Evolutionary conservation across 2,797 vertebrate genomes (phyloP).

Genomic region (Ptychadena robeensis): DNA sequence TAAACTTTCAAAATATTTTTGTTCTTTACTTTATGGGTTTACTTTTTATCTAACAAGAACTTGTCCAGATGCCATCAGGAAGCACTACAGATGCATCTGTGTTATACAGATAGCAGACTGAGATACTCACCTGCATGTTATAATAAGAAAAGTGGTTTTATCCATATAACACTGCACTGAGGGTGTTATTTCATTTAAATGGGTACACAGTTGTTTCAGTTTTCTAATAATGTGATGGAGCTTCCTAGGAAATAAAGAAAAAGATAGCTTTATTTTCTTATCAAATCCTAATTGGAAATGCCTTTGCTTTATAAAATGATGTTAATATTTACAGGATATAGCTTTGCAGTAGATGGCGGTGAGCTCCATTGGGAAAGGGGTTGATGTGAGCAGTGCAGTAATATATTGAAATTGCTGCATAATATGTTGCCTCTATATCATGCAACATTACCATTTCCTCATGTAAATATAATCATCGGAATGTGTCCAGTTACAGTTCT

Average conservation of each 20-base stretch:
- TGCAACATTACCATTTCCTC: not conserved
- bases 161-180: not conserved
- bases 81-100: slow-evolving; percentile 13
- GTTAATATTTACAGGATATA: not conserved
- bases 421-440: not conserved
- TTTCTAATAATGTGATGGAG: not conserved
- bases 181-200: not conserved
- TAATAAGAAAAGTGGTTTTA: not conserved
- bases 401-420: not conserved
- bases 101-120: slow-evolving; percentile 8
- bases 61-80: slow-evolving; percentile 16
- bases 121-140: not conserved
- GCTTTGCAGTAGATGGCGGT: not conserved
- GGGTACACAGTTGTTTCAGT: not conserved
- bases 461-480: not conserved
- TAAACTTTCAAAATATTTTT: not conserved
- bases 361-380: not conserved
- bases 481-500: no score
- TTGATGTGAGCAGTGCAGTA: not conserved
- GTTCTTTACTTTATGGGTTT: not conserved
- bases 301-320: no score
- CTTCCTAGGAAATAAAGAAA: not conserved
- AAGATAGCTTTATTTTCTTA: not conserved
- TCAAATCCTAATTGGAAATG: not conserved
- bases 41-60: not conserved